Evolutionary conservation across 2,797 vertebrate genomes (phyloP), one percentile per base, ranked within the genome.

Genomic region (Dicrostonyx torquatus): DNA sequence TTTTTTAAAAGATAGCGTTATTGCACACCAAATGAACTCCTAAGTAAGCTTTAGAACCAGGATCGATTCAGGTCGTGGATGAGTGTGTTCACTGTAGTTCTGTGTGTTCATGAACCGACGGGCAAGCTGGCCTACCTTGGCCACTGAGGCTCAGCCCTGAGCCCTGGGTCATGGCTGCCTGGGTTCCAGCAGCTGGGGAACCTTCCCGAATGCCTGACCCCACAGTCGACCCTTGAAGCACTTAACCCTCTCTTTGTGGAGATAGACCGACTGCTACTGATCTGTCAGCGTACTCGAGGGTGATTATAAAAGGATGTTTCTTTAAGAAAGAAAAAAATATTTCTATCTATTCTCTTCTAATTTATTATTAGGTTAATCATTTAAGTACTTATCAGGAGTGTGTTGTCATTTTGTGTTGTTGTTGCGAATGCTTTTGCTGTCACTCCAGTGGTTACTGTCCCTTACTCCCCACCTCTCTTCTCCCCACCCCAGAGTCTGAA

Each of bases 361-460:
- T 98, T 98, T 97, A 98, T 97, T 96, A 88, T 94, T 97, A 98
- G 96, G 97, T 98, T 97, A 77, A 95, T 97, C 96, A 93, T 95
- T 95, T 90, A 83, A 94, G 95, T 97, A 92, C 96, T 96, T 98
- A 97, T 89, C 95, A 87, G 75, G 95, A 97, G 96, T 94, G 95
- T 97, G 87, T 97, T 93, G 93, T 95, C 95, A 45, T 95, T 95
- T 92, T 96, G 91, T 96, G 88, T 87, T 94, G 31, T 87, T 84
- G 72, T 95, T 80, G 78, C 89, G 90, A 96, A 91, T 96, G 94
- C 95, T 97, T 96, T 95, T 92, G 78, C 91, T 89, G 20, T 96
- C 93, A 91, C 96, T 93, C 95, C 89, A 75, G 91, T 94, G 91
- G 91, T 93, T 91, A 87, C 90, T 92, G 80, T 94, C 96, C 89